These are phyloP conservation scores for Entomobrya multifasciata DNA, from an alignment of 2,888 invertebrate genomes.

Conservation along the genomic window DNA sequence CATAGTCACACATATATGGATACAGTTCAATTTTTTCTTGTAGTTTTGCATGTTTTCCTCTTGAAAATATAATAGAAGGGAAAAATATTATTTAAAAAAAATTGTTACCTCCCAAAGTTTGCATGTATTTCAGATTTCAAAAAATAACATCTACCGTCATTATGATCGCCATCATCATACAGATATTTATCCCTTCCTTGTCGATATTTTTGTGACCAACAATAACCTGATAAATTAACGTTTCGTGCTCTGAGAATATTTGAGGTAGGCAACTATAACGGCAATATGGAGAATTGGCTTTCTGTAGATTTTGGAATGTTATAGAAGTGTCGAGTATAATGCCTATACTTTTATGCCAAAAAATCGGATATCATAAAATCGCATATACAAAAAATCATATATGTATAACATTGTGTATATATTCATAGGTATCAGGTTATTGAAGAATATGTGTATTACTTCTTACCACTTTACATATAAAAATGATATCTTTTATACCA, in stretches of 20 bases:
- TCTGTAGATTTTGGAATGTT: slow-evolving; percentile 19
- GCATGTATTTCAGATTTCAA: slow-evolving; percentile 58
- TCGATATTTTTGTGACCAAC: slow-evolving; percentile 68
- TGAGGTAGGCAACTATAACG: slow-evolving; percentile 56
- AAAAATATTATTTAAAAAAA: slow-evolving; percentile 15
- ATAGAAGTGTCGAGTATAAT: neutral
- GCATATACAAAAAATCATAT: no score
- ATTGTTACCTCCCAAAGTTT: slow-evolving; percentile 63
- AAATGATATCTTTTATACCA: slow-evolving; percentile 46
- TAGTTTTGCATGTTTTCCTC: slow-evolving; percentile 46
- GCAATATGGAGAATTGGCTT: slow-evolving; percentile 38
- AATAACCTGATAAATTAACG: slow-evolving; percentile 72
- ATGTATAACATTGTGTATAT: no score
- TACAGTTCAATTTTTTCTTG: slow-evolving; percentile 67
- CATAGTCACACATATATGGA: slow-evolving; percentile 40
- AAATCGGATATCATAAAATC: slow-evolving; percentile 44
- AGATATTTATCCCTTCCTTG: slow-evolving; percentile 54
- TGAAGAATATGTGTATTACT: neutral
- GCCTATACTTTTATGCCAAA: slow-evolving; percentile 33
- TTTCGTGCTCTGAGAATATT: slow-evolving; percentile 58
- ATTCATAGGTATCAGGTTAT: no score
- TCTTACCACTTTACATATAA: slow-evolving; percentile 51
- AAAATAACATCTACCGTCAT: slow-evolving; percentile 24
- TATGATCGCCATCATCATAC: no score
- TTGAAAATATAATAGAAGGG: slow-evolving; percentile 5